Conservation (phyloP, 2,888 invertebrate genomes). For the Drosophila macrospina region DNA sequence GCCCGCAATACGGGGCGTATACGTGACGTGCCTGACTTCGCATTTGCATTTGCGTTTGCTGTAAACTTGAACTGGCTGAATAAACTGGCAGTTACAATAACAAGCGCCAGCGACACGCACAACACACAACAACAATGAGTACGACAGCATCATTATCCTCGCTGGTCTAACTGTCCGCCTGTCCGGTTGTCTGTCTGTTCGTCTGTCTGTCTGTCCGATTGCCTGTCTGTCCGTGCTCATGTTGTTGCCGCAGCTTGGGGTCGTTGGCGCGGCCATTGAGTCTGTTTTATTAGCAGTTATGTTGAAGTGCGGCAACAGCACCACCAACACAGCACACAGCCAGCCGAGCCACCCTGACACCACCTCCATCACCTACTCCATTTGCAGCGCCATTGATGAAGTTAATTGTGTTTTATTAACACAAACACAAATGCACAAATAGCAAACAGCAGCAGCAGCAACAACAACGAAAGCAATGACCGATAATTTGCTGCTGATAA, state of each 20-base stretch:
- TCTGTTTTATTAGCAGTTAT: slow-evolving; percentile 82
- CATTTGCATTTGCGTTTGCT: slow-evolving; percentile 18
- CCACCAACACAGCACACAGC: slow-evolving; percentile 20
- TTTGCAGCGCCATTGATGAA: slow-evolving; percentile 80
- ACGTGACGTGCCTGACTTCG: slow-evolving; percentile 51
- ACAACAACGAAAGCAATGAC: slow-evolving; percentile 53
- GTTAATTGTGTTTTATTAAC: slow-evolving; percentile 85
- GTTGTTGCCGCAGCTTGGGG: slow-evolving; percentile 50
- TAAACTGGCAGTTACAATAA: slow-evolving; percentile 46
- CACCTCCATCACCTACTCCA: slow-evolving; percentile 20
- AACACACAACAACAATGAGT: slow-evolving; percentile 45
- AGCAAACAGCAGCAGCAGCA: slow-evolving; percentile 39
- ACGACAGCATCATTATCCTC: slow-evolving; percentile 71
- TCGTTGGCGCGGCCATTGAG: slow-evolving; percentile 74
- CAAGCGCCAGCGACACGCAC: slow-evolving; percentile 21
- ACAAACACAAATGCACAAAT: slow-evolving; percentile 83
- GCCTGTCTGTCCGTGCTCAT: slow-evolving; percentile 11
- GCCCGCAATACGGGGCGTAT: slow-evolving; percentile 69
- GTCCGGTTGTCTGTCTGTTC: slow-evolving; percentile 25
- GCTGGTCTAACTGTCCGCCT: slow-evolving; percentile 31
- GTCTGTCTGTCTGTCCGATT: slow-evolving; percentile 24
- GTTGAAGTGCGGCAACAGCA: slow-evolving; percentile 56
- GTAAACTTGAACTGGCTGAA: slow-evolving; percentile 67
- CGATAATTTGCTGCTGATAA: slow-evolving; percentile 77
- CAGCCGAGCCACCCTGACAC: slow-evolving; percentile 1